Conservation (phyloP, 1,140 invertebrate genomes). For the Samia ricini region DNA sequence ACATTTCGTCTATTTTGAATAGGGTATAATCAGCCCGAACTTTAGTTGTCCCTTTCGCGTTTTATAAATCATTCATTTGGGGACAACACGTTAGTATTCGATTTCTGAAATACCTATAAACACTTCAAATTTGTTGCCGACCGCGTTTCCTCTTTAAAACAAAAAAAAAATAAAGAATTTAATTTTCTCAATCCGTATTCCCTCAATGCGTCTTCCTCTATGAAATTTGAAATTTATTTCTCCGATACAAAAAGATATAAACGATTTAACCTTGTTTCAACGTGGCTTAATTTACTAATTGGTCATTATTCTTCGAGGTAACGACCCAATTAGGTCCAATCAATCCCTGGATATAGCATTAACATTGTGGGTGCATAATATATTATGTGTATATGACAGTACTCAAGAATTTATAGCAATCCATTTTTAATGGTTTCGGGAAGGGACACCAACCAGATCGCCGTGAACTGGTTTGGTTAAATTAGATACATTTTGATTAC, state of each 20-base stretch:
- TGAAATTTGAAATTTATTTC: conserved; percentile 5
- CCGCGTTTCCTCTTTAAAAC: too few relatives aligned
- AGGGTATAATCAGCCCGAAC: too few relatives aligned
- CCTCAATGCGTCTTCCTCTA: neutral
- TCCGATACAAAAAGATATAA: conserved; percentile 17
- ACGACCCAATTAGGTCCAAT: conserved; percentile 72
- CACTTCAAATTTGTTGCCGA: too few relatives aligned
- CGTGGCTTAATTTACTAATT: conserved; percentile 70
- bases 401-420: conserved; percentile 41
- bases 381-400: conserved; percentile 62
- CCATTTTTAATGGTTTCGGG: conserved; percentile 30
- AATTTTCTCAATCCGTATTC: neutral
- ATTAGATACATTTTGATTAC: conserved; percentile 43
- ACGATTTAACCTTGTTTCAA: conserved; percentile 34
- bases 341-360: conserved; percentile 63
- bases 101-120: too few relatives aligned
- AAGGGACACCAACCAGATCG: conserved; percentile 20
- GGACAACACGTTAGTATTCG: too few relatives aligned
- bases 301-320: conserved; percentile 68
- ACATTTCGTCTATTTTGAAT: too few relatives aligned
- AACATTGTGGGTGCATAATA: conserved; percentile 52
- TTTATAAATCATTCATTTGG: too few relatives aligned
- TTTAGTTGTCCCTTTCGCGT: too few relatives aligned
- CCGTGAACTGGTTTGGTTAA: conserved; percentile 41
- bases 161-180: too few relatives aligned